Evolutionary conservation across 1,140 invertebrate genomes (phyloP).

Genomic region (Triops longicaudatus): DNA sequence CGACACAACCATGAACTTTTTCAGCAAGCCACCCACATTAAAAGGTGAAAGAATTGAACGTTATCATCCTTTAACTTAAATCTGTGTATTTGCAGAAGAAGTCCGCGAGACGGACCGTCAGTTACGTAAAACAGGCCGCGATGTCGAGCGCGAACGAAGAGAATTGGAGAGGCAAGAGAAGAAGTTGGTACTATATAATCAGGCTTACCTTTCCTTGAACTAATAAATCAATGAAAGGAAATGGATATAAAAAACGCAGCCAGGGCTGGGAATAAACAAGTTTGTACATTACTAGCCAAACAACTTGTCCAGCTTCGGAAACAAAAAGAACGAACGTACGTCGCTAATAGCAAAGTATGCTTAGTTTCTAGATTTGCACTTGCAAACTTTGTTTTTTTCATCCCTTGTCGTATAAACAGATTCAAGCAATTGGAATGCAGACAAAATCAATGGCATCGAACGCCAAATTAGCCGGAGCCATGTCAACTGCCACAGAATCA

Average conservation of each 20-base stretch:
- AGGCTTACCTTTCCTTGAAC: neutral
- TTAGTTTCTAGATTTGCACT: neutral
- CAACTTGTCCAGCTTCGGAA: conserved; percentile 78
- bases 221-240: conserved; percentile 49
- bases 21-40: conserved; percentile 39
- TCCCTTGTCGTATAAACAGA: conserved; percentile 44
- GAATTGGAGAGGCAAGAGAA: conserved; percentile 80
- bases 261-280: conserved; percentile 75
- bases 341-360: conserved; percentile 59
- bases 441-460: conserved; percentile 84
- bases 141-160: conserved; percentile 68
- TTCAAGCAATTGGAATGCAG: conserved; percentile 66
- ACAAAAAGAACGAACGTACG: conserved; percentile 72
- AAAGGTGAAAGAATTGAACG: conserved; percentile 35
- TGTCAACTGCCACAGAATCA: conserved; percentile 75
- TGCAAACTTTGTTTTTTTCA: neutral
- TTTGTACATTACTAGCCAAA: conserved; percentile 72
- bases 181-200: conserved; percentile 55
- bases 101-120: conserved; percentile 70
- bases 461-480: conserved; percentile 71
- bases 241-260: conserved; percentile 81
- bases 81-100: conserved; percentile 55
- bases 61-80: neutral
- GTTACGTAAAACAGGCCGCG: conserved; percentile 66
- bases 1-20: conserved; percentile 35